phyloP scores from a whole-genome alignment of 2,797 vertebrate species.

The Chelmon rostratus region DNA sequence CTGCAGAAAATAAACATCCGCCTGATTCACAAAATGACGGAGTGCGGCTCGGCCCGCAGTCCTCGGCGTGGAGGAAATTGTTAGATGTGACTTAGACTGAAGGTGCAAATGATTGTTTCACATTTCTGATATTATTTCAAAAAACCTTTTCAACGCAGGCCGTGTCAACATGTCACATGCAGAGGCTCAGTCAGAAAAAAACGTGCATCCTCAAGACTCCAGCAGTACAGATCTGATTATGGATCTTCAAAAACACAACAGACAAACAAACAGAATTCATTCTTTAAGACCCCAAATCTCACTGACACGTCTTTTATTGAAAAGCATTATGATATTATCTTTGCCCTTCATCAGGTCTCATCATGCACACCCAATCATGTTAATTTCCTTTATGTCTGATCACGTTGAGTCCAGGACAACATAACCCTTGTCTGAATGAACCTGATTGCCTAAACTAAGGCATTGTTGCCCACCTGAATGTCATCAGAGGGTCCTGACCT shows the following conservation, averaged over 20 bases:
- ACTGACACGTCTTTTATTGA: neutral
- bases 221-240: neutral
- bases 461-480: neutral
- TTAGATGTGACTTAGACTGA: constrained; percentile 2
- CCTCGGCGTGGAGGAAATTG: neutral
- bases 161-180: constrained; percentile 9
- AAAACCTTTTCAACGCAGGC: neutral
- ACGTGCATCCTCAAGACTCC: neutral
- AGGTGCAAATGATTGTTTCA: constrained; percentile 6
- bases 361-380: neutral
- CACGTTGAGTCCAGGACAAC: neutral
- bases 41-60: neutral
- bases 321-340: neutral
- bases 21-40: constrained; percentile 33
- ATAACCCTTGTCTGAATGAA: neutral
- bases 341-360: neutral
- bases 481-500: neutral
- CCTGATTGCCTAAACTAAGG: neutral
- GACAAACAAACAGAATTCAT: no score
- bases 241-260: neutral
- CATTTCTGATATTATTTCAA: neutral
- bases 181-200: constrained; percentile 3
- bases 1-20: constrained; percentile 29
- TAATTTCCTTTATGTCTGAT: neutral
- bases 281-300: neutral